These are phyloP conservation scores for Streptopelia turtur DNA, from an alignment of 2,797 vertebrate species.

Conservation along the genomic window DNA sequence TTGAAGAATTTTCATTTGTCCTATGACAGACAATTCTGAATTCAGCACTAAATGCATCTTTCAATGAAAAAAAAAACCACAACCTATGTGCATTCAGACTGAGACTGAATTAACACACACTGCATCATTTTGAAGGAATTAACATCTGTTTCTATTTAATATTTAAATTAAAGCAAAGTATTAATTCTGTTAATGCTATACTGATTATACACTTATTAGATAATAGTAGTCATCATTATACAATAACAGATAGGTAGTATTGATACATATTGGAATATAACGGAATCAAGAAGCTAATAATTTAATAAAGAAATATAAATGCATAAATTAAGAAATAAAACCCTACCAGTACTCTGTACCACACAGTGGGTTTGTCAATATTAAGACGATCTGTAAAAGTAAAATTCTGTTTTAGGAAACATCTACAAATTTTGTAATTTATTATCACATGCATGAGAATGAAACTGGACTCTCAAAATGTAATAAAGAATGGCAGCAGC, in stretches of 20 bases:
- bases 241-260: neutral
- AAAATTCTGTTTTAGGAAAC: neutral
- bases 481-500: neutral
- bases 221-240: neutral
- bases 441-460: neutral
- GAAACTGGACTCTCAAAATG: neutral
- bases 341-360: neutral
- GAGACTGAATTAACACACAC: neutral
- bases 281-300: neutral
- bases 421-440: neutral
- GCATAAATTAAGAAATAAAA: neutral
- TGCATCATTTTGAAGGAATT: neutral
- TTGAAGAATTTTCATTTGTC: neutral
- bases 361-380: neutral
- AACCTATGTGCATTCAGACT: neutral
- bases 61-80: neutral
- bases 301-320: neutral
- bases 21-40: neutral
- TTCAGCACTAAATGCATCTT: neutral
- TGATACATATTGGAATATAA: neutral
- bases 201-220: neutral
- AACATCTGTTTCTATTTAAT: neutral
- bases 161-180: neutral
- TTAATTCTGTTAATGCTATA: neutral
- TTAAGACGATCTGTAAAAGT: neutral